These are phyloP conservation scores for Mustela lutreola DNA, from an alignment of 2,113 vertebrate species.

Conservation along the genomic window DNA sequence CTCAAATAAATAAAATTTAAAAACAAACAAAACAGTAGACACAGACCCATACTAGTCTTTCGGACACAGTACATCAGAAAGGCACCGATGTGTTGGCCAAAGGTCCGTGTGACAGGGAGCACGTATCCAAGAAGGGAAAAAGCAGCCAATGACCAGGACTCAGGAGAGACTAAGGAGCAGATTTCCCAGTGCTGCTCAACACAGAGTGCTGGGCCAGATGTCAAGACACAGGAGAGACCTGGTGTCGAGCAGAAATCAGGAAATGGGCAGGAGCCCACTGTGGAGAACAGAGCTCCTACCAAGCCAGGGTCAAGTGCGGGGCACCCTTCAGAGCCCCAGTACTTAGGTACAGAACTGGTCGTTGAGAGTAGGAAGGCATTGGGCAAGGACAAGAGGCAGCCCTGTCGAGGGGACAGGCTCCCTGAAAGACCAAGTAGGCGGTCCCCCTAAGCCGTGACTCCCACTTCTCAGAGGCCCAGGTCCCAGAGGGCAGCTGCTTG, in stretches of 20 bases:
- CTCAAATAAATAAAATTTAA: neutral
- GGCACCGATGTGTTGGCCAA: neutral
- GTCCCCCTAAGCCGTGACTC: neutral
- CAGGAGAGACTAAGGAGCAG: neutral
- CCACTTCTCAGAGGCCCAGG: neutral
- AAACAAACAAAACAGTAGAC: neutral
- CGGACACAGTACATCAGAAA: neutral
- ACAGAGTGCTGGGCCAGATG: neutral
- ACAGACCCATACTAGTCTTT: neutral
- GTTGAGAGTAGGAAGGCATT: neutral
- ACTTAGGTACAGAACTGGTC: neutral
- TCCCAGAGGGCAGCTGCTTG: neutral
- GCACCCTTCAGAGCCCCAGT: no score
- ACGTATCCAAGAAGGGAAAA: neutral
- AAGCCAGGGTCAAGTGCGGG: neutral
- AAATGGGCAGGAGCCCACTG: neutral
- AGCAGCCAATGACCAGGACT: neutral
- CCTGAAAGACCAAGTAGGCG: neutral
- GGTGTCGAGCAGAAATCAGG: neutral
- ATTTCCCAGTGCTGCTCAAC: neutral
- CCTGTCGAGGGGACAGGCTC: neutral
- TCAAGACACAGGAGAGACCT: neutral
- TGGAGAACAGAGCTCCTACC: neutral
- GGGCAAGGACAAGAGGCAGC: neutral
- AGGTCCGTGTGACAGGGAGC: neutral